Percentiles rank a stretch among this genome's conserved stretches.
phyloP scores from a whole-genome alignment of 2,113 vertebrate genomes.

The Passerina amoena region DNA sequence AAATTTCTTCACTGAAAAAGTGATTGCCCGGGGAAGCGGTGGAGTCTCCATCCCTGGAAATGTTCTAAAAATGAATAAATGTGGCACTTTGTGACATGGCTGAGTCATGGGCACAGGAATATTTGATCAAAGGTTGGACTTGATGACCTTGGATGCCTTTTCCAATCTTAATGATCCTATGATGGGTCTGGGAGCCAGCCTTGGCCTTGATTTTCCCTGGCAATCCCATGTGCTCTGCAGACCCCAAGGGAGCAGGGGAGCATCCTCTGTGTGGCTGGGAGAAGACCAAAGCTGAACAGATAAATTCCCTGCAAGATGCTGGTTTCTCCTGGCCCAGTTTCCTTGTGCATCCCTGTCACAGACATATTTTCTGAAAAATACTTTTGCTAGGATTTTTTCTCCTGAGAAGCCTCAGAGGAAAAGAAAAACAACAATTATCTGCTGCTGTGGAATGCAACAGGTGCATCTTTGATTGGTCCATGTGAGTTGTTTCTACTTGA shows the following conservation, averaged over 20 bases:
- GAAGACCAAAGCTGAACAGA: not conserved
- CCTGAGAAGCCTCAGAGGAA: too few species aligned
- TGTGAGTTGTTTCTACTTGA: too few species aligned
- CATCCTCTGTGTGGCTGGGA: accelerated
- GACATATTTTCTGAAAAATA: too few species aligned
- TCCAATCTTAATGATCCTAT: not conserved
- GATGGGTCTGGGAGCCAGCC: not conserved
- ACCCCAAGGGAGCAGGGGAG: not conserved
- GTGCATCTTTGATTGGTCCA: too few species aligned
- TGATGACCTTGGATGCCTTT: not conserved
- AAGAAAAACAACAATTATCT: too few species aligned
- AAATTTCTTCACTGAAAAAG: not conserved
- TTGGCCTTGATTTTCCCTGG: not conserved
- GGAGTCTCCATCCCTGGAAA: too few species aligned
- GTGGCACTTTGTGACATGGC: not conserved
- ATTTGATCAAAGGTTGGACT: not conserved
- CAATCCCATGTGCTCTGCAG: accelerated
- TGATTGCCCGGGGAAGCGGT: not conserved
- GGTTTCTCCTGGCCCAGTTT: not conserved
- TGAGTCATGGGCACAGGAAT: accelerated
- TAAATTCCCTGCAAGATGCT: not conserved
- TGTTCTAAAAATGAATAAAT: too few species aligned
- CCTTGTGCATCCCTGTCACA: not conserved
- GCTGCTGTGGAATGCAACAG: too few species aligned
- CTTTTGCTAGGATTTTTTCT: too few species aligned